Conservation (phyloP, 2,113 vertebrate genomes). For the Corvus cornix region DNA sequence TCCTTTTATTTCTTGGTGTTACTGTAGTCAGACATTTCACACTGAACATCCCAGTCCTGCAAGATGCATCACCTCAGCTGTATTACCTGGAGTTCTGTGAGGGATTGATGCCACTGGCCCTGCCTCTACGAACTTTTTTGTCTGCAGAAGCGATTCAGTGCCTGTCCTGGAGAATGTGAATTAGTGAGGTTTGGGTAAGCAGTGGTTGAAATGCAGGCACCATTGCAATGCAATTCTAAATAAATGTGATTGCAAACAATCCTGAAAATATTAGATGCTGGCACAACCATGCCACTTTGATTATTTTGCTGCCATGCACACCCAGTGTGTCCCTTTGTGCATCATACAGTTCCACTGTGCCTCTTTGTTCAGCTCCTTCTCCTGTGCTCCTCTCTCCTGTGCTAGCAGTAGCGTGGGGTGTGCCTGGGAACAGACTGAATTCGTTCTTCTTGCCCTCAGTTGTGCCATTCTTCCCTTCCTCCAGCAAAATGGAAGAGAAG, state of each 20-base stretch:
- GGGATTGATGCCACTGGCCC: background rate
- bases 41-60: background rate
- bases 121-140: background rate
- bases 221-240: background rate
- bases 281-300: background rate
- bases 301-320: background rate
- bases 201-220: background rate
- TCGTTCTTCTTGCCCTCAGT: background rate
- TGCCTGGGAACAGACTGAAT: background rate
- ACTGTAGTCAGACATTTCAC: background rate
- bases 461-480: slow-evolving; percentile 16
- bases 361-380: background rate
- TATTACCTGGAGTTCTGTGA: background rate
- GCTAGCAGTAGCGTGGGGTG: background rate
- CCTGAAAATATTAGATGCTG: background rate
- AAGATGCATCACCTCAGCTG: background rate
- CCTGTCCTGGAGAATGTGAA: background rate
- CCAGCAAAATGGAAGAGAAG: background rate
- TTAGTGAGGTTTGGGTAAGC: background rate
- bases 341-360: background rate
- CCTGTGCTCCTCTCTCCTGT: background rate
- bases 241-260: background rate
- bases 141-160: background rate
- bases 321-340: background rate
- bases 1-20: background rate